A percentile compares a stretch with the other conserved stretches of the same genome.
Conservation (phyloP, 2,113 vertebrate species). For the Sturnus vulgaris region DNA sequence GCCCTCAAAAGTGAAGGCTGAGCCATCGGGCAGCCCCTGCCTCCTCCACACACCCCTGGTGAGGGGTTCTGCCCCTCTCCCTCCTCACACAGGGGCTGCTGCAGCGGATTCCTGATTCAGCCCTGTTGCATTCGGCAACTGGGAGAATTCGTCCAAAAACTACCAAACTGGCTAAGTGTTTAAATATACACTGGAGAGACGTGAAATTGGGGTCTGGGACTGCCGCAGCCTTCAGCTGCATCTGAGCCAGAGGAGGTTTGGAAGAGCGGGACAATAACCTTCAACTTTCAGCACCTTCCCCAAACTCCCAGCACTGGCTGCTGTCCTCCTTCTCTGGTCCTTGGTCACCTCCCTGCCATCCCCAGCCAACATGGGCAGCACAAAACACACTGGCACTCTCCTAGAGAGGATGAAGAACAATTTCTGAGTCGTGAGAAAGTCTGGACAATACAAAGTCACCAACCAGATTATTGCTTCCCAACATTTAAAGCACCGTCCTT, state of each 20-base stretch:
- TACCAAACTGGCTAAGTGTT: background rate
- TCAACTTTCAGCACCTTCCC: background rate
- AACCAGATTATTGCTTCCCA: background rate
- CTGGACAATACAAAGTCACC: background rate
- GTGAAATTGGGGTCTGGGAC: background rate
- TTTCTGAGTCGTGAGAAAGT: background rate
- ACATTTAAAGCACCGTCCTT: background rate
- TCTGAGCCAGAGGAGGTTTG: background rate
- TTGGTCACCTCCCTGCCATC: background rate
- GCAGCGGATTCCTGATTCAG: background rate
- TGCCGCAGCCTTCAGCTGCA: background rate
- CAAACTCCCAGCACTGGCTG: fast-evolving
- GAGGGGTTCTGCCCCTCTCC: background rate
- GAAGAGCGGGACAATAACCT: background rate
- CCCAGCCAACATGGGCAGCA: background rate
- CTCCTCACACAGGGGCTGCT: too few relatives aligned
- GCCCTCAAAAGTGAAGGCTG: background rate
- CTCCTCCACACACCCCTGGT: background rate
- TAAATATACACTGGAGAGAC: background rate
- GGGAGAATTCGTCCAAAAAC: background rate
- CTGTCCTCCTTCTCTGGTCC: background rate
- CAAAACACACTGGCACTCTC: background rate
- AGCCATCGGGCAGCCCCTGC: background rate
- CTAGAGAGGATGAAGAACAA: fast-evolving
- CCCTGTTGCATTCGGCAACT: fast-evolving